Evolutionary conservation across 2,113 vertebrate genomes (phyloP), one percentile per base, ranked within the genome.

Genomic region (Chaetura pelagica): DNA sequence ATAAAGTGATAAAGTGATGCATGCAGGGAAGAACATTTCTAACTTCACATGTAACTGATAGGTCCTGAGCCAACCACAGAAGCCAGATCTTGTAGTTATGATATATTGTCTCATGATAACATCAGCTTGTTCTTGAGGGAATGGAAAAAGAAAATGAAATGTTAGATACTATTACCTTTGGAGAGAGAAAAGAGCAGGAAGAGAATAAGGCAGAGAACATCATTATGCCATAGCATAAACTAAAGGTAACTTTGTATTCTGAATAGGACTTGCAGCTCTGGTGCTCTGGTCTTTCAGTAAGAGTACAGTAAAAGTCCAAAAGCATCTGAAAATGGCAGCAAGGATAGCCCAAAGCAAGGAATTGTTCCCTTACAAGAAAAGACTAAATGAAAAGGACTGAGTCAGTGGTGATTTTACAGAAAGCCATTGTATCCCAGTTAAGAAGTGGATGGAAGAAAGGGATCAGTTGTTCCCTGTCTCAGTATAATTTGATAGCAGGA

Each of bases 1-100:
- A 90, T 73, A 61, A 90, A 94, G 51, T 22, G 72, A 81, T 89
- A 93, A 93, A 30, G 42, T 81, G 79, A 88, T 55, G 59, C 34
- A 78, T 0, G 1, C 23, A 67, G 57, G 26, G 46, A 91, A 89
- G 49, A 74, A 78, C 42, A 80, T 93, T 92, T 93, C 68, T 88
- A 74, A 77, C 86, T 95, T 86, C 64, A 86, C 51, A n/a, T 54
- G 51, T 54, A 93, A 83, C 55, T 84, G 75, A 71, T 59, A 61
- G 24, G 72, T 94, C 76, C 76, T 74, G 64, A 95, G 48, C 64
- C 64, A 92, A 51, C 24, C 32, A 21, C 2, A 86, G 68, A 90
- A 90, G 34, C 26, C 78, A 93, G 79, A 81, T 67, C 72, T 42
- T 71, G 63, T 63, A 80, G 63, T 78, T 90, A 76, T 38, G 88